Base-by-base conservation (phyloP, 35 echinoderm and acorn worm genomes). In the Ptychodera flava region DNA sequence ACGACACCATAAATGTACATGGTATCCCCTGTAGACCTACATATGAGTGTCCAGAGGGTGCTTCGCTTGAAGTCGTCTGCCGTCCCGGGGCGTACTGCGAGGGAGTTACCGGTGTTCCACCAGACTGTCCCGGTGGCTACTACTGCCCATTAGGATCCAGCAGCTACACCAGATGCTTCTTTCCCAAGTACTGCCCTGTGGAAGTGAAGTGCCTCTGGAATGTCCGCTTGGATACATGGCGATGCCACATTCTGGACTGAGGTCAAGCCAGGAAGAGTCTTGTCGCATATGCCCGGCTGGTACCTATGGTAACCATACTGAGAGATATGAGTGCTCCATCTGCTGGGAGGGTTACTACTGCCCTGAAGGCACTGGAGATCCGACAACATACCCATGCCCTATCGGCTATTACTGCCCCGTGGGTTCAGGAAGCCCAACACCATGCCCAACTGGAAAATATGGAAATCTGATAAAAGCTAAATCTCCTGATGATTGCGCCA, bases 111-210 rank as follows among this genome's bases (percentile, higher is more conserved):
- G 95, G 95, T 15, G 88, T 81, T 1, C 95, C 95, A 29, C 95
- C 95, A 30, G 77, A 92, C 1, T 98, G 95, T 52, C 95, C 95
- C 37, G 92, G 87, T 28, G 95, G 95, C 1, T 94, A 98, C 36
- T 98, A 98, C 83, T 98, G 95, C 37, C 95, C 95, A n/a, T 86
- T 94, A 16, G 95, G 90, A 31, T 94, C 95, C 16, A 92, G 88
- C 33, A 82, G 89, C 27, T 89, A 53, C 28, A 98, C 92, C 78
- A 90, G 31, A 38, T 98, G 95, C 78, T 94, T 92, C 88, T 98
- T 94, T 78, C 95, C 95, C 31, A 91, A 98, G 81, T 98, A 98
- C 77, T 98, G 95, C 80, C 95, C 95, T 77, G 92, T 92, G 95
- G 95, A 0, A 94, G 90, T 77, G 95, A 93, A 79, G 84, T 97